Base-by-base conservation (phyloP, 1,140 invertebrate species). In the Aradophagus sp. region DNA sequence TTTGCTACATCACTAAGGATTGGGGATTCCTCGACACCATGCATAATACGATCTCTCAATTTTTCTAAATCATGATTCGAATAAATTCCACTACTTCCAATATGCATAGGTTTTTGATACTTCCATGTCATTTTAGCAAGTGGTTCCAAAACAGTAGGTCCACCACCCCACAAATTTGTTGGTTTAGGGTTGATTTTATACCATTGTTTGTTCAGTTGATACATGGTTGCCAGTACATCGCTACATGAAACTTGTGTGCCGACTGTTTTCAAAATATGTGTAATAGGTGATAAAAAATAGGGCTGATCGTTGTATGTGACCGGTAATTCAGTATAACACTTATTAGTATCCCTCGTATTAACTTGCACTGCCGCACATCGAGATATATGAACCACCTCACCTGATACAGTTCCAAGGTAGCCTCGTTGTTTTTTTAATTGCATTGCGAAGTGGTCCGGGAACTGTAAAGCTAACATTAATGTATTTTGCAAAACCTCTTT, bases 41-140 rank as follows among this genome's bases (percentile, higher is more conserved):
- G 27, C 14, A 45, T 45, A 0, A 47, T 36, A 12, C 53, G 31
- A 5, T 0, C 4, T 13, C 38, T 38, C 16, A 58, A 0, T n/a
- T 23, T 45, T 1, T 38, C 29, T 2, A 58, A 32, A 0, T 58
- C 41, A n/a, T 35, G 14, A 10, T 5, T 1, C 0, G 17, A 31
- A 20, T 58, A 58, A 2, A 58, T 58, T 5, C 53, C 53, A 4
- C 29, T 29, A 1, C 14, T 41, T n/a, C n/a, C n/a, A 1, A 58
- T 6, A 4, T 36, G 1, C 7, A 11, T 4, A 1, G 52, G 29
- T 19, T 5, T 12, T 0, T 5, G 10, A 7, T 44, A 45, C 2
- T 2, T 29, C 26, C 15, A 55, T 8, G 7, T 34, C 0, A 2
- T 5, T 1, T 8, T 32, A 0, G 12, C 8, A 8, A 32, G 1